Percentiles rank a stretch among this genome's conserved stretches.
These are phyloP conservation scores for Limanda limanda DNA, from an alignment of 2,113 vertebrate genomes.

Conservation along the genomic window DNA sequence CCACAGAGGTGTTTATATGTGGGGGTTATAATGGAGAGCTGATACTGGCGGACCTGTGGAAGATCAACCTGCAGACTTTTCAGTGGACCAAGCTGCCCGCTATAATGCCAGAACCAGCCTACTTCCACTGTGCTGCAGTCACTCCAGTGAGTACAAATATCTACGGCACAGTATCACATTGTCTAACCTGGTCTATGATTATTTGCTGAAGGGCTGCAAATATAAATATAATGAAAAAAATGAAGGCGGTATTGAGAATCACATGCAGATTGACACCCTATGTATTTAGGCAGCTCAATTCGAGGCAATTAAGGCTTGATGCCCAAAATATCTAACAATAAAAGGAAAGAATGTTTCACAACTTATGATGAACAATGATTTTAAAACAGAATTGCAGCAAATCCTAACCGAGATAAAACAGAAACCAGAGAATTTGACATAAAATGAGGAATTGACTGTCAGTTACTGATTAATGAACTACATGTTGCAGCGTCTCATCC, in stretches of 20 bases:
- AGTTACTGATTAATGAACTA: background rate
- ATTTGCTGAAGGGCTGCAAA: too few relatives aligned
- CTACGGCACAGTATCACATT: too few relatives aligned
- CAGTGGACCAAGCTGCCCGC: conserved; percentile 94
- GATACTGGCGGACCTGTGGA: conserved; percentile 96
- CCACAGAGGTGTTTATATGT: conserved; percentile 93
- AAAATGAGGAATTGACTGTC: background rate
- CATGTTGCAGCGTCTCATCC: background rate
- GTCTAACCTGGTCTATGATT: too few relatives aligned
- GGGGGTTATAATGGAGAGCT: conserved; percentile 95
- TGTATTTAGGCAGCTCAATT: too few relatives aligned
- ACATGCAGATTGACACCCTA: too few relatives aligned
- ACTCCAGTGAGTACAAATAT: conserved; percentile 88
- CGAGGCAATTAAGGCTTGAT: too few relatives aligned
- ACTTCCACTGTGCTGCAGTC: conserved; percentile 98
- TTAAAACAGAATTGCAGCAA: background rate
- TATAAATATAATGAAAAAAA: background rate
- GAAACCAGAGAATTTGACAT: background rate
- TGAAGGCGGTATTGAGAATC: too few relatives aligned
- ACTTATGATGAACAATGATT: background rate
- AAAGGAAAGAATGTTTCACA: background rate
- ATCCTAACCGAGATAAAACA: background rate
- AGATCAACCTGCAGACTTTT: conserved; percentile 91
- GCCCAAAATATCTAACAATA: too few relatives aligned
- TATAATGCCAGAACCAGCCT: conserved; percentile 94